Evolutionary conservation across 1,140 invertebrate genomes (phyloP), one percentile per base, ranked within the genome.

Genomic region (Limonius californicus): DNA sequence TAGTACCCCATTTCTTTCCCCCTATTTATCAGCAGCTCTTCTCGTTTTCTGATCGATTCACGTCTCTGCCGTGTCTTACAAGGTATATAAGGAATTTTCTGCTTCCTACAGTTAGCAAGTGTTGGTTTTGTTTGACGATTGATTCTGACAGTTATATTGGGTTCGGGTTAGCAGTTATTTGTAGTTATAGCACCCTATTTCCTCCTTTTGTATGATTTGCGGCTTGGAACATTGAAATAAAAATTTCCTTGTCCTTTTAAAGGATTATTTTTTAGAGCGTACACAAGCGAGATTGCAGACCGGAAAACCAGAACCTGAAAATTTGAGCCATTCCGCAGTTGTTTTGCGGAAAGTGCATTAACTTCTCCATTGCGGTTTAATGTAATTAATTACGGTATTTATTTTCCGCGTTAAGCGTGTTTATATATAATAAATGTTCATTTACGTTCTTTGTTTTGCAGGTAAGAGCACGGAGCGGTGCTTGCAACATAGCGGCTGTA

Each of bases 111-210:
- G 45, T 47, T 59, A 45, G 19, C 39, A 15, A 45, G 57, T 20
- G 57, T 45, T 54, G 19, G 59, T 54, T 19, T 30, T 61, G 57
- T 59, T 59, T 30, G 20, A 45, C 59, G 59, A 61, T 61, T 55
- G 54, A 55, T 23, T 61, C 27, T 61, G 59, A 61, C 59, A 61
- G 50, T 61, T 61, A 42, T 55, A 61, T 61, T 61, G 59, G 20
- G 21, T 23, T 54, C 11, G 59, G 14, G 20, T 61, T 59, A 45
- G 45, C 45, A 18, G 20, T 50, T 50, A 18, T 50, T 50, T 50
- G 45, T 50, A 50, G 45, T 50, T 21, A 18, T 50, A 19, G 45
- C 45, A 39, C 35, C n/a, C n/a, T 2, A n/a, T 39, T 39, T 39
- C 35, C 8, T 39, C 35, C 35, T 39, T 39, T 27, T 39, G n/a